These are phyloP conservation scores for Imbricaverruca yamaguchii DNA, from an alignment of 2,888 invertebrate genomes.

Conservation along the genomic window DNA sequence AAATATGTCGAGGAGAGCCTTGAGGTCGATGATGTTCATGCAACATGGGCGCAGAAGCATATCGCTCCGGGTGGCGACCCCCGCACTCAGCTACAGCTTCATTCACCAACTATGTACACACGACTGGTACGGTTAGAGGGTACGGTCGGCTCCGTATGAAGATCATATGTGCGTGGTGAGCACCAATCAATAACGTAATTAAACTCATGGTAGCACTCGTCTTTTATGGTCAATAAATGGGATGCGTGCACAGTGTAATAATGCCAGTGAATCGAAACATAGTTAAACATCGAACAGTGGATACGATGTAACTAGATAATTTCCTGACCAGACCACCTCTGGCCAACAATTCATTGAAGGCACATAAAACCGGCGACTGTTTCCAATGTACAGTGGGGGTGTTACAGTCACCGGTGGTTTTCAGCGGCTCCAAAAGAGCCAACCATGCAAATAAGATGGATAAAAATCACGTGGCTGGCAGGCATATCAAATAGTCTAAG, in stretches of 20 bases:
- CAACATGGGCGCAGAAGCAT: no score
- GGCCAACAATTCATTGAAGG: neutral
- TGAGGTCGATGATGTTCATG: no score
- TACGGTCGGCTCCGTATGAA: no score
- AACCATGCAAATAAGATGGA: neutral
- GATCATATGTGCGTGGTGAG: no score
- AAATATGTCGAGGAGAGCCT: no score
- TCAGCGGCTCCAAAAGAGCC: neutral
- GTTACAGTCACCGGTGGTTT: neutral
- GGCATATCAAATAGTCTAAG: neutral
- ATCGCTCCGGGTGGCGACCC: no score
- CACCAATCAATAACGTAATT: no score
- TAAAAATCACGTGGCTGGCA: neutral
- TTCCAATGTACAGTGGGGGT: neutral
- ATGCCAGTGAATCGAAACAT: neutral
- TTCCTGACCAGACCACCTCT: neutral
- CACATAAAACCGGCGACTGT: neutral
- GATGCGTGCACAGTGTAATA: neutral
- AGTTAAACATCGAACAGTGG: neutral
- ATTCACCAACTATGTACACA: no score
- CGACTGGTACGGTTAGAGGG: no score
- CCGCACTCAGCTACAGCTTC: no score
- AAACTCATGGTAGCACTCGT: neutral
- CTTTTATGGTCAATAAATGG: slow-evolving; percentile 9
- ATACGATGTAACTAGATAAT: neutral